Conservation (phyloP, 2,797 vertebrate genomes). For the Periparus ater region DNA sequence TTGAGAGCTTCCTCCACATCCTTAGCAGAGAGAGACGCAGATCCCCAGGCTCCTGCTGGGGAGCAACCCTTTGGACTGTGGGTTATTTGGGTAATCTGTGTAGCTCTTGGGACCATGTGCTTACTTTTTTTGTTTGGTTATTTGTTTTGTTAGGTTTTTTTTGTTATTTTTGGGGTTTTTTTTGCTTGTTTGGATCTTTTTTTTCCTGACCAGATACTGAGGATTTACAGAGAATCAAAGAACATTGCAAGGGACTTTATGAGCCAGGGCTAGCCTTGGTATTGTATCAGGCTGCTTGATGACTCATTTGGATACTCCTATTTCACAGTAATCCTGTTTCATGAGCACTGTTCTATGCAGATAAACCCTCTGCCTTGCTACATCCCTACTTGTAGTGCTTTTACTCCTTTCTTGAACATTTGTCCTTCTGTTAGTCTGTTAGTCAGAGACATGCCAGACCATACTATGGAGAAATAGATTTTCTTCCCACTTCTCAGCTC, state of each 20-base stretch:
- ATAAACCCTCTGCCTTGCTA: neutral
- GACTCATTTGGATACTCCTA: neutral
- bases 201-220: neutral
- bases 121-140: neutral
- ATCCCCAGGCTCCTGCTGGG: accelerated
- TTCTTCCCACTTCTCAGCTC: neutral
- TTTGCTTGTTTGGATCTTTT: neutral
- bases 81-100: neutral
- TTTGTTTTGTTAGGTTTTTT: neutral
- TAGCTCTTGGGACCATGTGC: neutral
- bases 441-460: neutral
- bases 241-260: neutral
- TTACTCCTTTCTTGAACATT: neutral
- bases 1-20: neutral
- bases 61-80: neutral
- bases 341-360: neutral
- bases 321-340: neutral
- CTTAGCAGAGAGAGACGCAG: neutral
- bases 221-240: neutral
- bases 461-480: neutral
- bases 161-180: no score
- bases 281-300: neutral
- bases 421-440: neutral
- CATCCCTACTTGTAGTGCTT: neutral
- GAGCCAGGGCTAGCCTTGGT: neutral